Conservation (phyloP, 2,113 vertebrate species). For the Dasypus novemcinctus region DNA sequence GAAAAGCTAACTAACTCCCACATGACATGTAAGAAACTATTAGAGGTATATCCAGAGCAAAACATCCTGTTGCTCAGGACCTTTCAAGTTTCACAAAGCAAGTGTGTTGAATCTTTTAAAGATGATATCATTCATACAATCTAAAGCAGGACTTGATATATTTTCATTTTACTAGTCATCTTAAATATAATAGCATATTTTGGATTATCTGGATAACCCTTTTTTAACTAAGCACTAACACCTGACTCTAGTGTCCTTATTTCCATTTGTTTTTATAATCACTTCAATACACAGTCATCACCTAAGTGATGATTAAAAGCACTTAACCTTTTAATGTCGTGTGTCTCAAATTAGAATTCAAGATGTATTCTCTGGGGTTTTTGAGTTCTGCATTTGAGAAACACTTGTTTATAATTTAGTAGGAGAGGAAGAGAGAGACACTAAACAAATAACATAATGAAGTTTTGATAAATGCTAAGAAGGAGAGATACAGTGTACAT, state of each 20-base stretch:
- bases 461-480: background rate
- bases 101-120: background rate
- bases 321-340: background rate
- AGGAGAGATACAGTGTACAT: background rate
- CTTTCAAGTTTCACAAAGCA: conserved; percentile 2
- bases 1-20: background rate
- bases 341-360: conserved; percentile 48
- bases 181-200: conserved; percentile 9
- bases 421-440: background rate
- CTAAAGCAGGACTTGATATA: background rate
- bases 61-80: background rate
- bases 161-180: conserved; percentile 29
- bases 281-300: background rate
- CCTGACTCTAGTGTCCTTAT: background rate
- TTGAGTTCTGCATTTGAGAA: background rate
- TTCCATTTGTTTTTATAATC: background rate
- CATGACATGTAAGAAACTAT: background rate
- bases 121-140: background rate
- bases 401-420: conserved; percentile 29
- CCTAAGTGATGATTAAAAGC: background rate
- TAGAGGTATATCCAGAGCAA: background rate
- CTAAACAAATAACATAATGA: conserved; percentile 15
- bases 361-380: background rate
- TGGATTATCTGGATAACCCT: background rate
- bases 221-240: background rate